These are phyloP conservation scores for Rattus rattus DNA, from an alignment of 2,113 vertebrate species.

Conservation along the genomic window DNA sequence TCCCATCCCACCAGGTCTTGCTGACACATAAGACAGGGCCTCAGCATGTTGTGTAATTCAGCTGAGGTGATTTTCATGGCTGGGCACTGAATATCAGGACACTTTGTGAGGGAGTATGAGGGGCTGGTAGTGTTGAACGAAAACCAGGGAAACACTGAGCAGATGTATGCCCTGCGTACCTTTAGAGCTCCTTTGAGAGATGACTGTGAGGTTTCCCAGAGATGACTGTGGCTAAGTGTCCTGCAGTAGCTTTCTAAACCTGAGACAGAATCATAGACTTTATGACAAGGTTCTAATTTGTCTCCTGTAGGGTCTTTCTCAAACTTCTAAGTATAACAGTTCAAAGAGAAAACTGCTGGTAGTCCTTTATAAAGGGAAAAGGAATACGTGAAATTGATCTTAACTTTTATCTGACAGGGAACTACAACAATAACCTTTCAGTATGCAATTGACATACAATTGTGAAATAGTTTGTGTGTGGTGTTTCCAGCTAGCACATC, in stretches of 20 bases:
- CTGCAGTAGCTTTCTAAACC: not conserved
- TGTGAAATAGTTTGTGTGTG: not conserved
- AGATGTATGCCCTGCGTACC: not conserved
- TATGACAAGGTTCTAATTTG: not conserved
- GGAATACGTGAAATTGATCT: not conserved
- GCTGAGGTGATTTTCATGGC: not conserved
- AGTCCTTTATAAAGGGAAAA: not conserved
- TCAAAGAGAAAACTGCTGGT: not conserved
- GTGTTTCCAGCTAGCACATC: not conserved
- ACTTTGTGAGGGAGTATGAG: not conserved
- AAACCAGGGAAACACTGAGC: not conserved
- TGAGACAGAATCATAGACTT: not conserved
- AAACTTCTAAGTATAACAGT: not conserved
- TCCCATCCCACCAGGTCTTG: not conserved
- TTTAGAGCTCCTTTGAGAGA: not conserved
- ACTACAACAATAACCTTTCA: slow-evolving; percentile 1
- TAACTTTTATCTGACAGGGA: slow-evolving; percentile 12
- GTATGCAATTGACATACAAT: not conserved
- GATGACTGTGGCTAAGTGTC: not conserved
- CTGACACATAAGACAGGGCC: not conserved
- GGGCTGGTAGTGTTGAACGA: not conserved
- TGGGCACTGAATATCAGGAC: not conserved
- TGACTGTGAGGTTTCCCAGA: not conserved
- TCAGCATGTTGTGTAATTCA: not conserved
- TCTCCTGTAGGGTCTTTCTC: not conserved